These are phyloP conservation scores for Zele albiditarsus DNA, from an alignment of 2,888 invertebrate species.

Conservation along the genomic window DNA sequence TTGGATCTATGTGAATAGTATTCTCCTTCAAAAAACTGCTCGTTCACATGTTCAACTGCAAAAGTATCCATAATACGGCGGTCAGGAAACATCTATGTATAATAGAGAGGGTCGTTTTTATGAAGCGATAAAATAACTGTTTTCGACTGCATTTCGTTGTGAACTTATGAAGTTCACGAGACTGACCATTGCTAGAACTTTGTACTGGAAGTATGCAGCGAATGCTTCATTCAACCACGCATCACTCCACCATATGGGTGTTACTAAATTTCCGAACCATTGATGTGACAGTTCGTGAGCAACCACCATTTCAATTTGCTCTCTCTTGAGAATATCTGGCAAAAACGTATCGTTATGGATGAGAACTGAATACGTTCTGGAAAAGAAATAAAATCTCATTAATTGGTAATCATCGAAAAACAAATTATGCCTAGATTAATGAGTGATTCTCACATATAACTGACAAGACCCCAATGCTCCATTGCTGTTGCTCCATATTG, in stretches of 20 bases:
- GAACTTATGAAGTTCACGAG: not conserved
- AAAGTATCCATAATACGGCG: conserved; percentile 76
- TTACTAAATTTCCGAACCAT: conserved; percentile 50
- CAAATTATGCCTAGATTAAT: not conserved
- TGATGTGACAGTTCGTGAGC: conserved; percentile 47
- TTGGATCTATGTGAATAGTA: conserved; percentile 56
- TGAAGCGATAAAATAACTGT: too few relatives aligned
- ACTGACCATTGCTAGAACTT: conserved; percentile 61
- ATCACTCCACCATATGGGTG: conserved; percentile 49
- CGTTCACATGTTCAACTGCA: conserved; percentile 66
- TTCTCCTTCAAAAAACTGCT: conserved; percentile 62
- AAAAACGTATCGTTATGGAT: conserved; percentile 60
- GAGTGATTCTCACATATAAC: conserved; percentile 76
- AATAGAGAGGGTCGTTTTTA: too few relatives aligned
- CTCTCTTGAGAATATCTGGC: not conserved
- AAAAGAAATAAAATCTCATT: not conserved
- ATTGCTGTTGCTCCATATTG: conserved; percentile 90
- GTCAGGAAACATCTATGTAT: conserved; percentile 74
- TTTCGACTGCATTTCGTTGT: too few relatives aligned
- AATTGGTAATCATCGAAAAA: not conserved
- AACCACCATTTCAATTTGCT: conserved; percentile 16
- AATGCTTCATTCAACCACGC: conserved; percentile 49
- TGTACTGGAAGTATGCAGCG: conserved; percentile 46
- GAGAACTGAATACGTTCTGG: conserved; percentile 79
- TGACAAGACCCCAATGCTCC: conserved; percentile 94